Evolutionary conservation across 2,113 vertebrate species (phyloP).

Genomic region (Crocuta crocuta): DNA sequence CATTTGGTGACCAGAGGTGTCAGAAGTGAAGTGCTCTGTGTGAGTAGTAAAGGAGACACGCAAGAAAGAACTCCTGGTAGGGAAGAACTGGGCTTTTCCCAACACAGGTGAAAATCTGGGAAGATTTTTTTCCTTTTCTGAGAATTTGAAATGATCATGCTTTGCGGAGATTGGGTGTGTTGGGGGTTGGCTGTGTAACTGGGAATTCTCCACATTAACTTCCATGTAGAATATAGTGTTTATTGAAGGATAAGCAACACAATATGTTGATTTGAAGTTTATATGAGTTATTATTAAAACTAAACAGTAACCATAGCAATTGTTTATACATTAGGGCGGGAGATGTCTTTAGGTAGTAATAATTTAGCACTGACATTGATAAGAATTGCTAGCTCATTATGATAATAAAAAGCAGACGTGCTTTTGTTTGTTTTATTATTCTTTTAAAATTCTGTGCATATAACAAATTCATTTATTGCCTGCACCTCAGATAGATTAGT

Average conservation of each 20-base stretch:
- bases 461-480: neutral
- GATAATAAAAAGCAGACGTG: slow-evolving; percentile 4
- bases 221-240: neutral
- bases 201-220: neutral
- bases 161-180: neutral
- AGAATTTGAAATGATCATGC: neutral
- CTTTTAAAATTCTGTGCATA: neutral
- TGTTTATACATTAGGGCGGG: slow-evolving; percentile 4
- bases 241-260: neutral
- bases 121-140: neutral
- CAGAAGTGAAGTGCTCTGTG: neutral
- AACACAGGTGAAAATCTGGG: neutral
- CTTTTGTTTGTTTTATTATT: neutral
- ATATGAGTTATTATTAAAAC: neutral
- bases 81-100: neutral
- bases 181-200: neutral
- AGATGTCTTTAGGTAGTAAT: neutral
- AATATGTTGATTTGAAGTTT: neutral
- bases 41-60: neutral
- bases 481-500: neutral
- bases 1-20: neutral
- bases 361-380: neutral
- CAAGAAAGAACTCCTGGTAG: neutral
- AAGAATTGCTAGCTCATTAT: neutral
- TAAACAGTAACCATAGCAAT: neutral